Evolutionary conservation across 1,140 invertebrate species (phyloP).

Genomic region (Microplitis mediator): DNA sequence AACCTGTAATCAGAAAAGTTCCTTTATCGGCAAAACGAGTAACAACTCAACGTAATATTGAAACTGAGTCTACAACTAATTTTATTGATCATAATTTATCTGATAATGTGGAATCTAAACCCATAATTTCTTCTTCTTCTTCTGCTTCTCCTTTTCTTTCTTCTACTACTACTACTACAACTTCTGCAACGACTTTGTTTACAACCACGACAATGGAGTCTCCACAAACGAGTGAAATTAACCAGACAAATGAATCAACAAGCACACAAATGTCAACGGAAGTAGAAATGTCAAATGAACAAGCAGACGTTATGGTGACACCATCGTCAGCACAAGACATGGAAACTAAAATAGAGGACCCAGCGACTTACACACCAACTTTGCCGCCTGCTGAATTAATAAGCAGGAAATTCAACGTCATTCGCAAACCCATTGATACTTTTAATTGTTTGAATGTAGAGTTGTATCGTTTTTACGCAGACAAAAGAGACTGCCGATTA

Average conservation of each 20-base stretch:
- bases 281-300: too few relatives aligned
- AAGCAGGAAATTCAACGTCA: background rate
- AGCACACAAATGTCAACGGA: too few relatives aligned
- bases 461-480: conserved; percentile 66
- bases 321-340: background rate
- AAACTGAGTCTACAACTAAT: background rate
- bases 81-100: background rate
- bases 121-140: background rate
- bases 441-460: conserved; percentile 67
- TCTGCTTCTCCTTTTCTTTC: background rate
- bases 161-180: background rate
- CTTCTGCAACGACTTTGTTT: background rate
- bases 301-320: too few relatives aligned
- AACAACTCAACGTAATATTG: background rate
- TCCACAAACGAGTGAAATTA: background rate
- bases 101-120: background rate
- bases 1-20: conserved; percentile 52
- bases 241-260: too few relatives aligned
- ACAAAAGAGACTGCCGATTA: conserved; percentile 65
- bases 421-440: conserved; percentile 17
- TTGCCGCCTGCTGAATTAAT: background rate
- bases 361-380: background rate
- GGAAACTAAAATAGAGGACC: background rate
- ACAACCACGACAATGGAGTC: background rate
- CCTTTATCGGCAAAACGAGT: conserved; percentile 37